Evolutionary conservation across 2,888 invertebrate species (phyloP), one percentile per base, ranked within the genome.

Genomic region (Portevinia maculata): DNA sequence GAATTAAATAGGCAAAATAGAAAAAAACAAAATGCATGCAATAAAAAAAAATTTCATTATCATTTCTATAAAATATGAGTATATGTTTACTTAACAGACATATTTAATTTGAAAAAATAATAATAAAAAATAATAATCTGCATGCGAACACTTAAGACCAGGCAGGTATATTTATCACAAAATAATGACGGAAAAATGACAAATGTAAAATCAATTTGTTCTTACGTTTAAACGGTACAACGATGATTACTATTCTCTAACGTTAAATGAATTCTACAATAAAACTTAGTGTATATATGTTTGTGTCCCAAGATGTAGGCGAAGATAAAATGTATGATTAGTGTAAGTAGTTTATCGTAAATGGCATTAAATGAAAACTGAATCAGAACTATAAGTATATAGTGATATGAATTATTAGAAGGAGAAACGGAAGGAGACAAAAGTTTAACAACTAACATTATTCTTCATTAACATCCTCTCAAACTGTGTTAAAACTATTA

Each of bases 391-490:
- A n/a, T n/a, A 39, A 50, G n/a, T 3, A 32, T n/a, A 7, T 21
- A 41, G 39, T 74, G 74, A 64, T 39, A 74, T 55, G 53, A 11
- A 74, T n/a, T n/a, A 24, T 24, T 65, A 48, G 57, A 74, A 50
- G 30, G 67, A 57, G 59, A 44, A 52, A n/a, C 52, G 28, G 46
- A 74, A 76, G 60, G 53, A 69, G 69, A 70, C 50, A 67, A 52
- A 39, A 74, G 73, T 64, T 30, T 64, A 57, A 74, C 65, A 74
- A 55, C 84, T 84, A 84, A 84, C 84, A 84, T 84, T 84, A 84
- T 84, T 84, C 65, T 78, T 71, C 24, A 71, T 83, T 83, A 83
- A 73, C 83, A 83, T 83, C 84, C 84, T 84, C 73, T 79, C 67
- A 74, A 76, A 74, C 55, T 84, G 84, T 73, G 57, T 73, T 59